A percentile compares a stretch with the other conserved stretches of the same genome.
phyloP scores from a whole-genome alignment of 2,113 vertebrate species.

The Columba janthina region DNA sequence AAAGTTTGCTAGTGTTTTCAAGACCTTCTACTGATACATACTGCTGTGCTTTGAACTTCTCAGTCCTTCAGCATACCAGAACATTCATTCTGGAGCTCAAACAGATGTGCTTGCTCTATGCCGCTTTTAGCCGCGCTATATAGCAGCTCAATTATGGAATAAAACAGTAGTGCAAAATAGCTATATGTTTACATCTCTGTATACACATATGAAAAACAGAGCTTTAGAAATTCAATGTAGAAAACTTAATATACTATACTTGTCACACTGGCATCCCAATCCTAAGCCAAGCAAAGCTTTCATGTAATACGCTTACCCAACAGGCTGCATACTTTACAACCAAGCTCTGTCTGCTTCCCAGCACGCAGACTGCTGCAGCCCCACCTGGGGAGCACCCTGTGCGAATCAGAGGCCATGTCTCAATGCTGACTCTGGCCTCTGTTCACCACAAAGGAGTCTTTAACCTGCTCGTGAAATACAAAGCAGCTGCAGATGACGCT shows the following conservation, averaged over 20 bases:
- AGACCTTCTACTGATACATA: not conserved
- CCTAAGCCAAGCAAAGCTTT: not conserved
- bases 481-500: not conserved
- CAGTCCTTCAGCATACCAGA: not conserved
- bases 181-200: not conserved
- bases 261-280: not conserved
- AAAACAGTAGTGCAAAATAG: not conserved
- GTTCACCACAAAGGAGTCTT: not conserved
- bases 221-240: not conserved
- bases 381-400: not conserved
- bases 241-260: not conserved
- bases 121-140: not conserved
- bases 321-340: not conserved
- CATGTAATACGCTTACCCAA: not conserved
- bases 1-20: not conserved
- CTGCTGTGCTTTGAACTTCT: not conserved
- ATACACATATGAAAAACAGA: fast-evolving
- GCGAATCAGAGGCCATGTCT: not conserved
- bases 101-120: not conserved
- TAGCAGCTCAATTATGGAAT: not conserved
- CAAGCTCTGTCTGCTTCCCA: not conserved
- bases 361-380: not conserved
- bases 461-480: not conserved
- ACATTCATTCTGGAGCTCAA: not conserved
- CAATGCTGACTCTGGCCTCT: not conserved